A percentile compares a stretch with the other conserved stretches of the same genome.
These are phyloP conservation scores for Drosophila ezoana DNA, from an alignment of 2,888 invertebrate species.

Conservation along the genomic window DNA sequence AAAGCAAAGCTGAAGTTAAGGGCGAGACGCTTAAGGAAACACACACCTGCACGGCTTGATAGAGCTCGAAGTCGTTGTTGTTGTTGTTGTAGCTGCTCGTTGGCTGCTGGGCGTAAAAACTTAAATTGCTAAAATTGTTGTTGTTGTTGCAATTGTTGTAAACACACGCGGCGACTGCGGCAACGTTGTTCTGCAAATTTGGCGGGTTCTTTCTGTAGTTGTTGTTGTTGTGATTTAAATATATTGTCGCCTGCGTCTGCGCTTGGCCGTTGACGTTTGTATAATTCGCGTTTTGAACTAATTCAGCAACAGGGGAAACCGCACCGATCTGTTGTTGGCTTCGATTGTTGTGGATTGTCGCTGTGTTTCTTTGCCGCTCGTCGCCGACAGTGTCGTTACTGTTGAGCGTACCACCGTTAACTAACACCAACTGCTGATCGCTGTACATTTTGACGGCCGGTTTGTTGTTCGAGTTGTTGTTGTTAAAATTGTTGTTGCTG, in stretches of 20 bases:
- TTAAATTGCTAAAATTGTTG: slow-evolving; percentile 69
- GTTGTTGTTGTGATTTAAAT: slow-evolving; percentile 64
- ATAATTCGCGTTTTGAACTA: slow-evolving; percentile 69
- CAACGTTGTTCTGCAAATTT: slow-evolving; percentile 52
- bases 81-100: slow-evolving; percentile 31
- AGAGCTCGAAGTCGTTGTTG: slow-evolving; percentile 51
- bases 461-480: slow-evolving; percentile 34
- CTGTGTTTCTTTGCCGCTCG: slow-evolving; percentile 53
- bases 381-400: slow-evolving; percentile 65
- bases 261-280: slow-evolving; percentile 73
- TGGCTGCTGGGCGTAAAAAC: slow-evolving; percentile 68
- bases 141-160: slow-evolving; percentile 68
- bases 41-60: slow-evolving; percentile 83
- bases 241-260: slow-evolving; percentile 65
- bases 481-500: slow-evolving; percentile 36
- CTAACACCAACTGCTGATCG: slow-evolving; percentile 69
- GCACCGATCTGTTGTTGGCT: slow-evolving; percentile 45
- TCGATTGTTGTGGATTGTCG: slow-evolving; percentile 50
- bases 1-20: slow-evolving; percentile 32
- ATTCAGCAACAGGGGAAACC: slow-evolving; percentile 56
- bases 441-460: slow-evolving; percentile 69
- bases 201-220: slow-evolving; percentile 53
- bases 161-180: slow-evolving; percentile 77
- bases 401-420: slow-evolving; percentile 84
- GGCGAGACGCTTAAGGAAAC: slow-evolving; percentile 17